Base-by-base conservation (phyloP, 1,140 invertebrate genomes). In the Drosophila funebris region DNA sequence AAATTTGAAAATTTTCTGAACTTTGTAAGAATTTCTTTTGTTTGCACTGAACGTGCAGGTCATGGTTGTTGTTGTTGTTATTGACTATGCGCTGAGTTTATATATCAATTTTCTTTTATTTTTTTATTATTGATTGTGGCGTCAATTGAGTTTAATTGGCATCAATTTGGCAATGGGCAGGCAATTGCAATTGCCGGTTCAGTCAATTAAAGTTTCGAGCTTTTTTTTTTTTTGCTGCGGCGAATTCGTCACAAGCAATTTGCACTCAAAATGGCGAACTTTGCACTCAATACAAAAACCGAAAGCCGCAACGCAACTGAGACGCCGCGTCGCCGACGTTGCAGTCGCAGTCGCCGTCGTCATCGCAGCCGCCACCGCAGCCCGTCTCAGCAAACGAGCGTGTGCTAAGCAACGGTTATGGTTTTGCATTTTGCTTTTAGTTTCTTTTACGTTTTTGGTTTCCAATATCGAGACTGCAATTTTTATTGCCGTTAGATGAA, bases 61-160 rank as follows among this genome's bases (percentile, higher is more conserved):
- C 69, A 73, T 67, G 69, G 54, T 60, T 56, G 24, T 63, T 70
- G 58, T 56, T 52, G 14, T 46, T 64, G 13, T 61, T 68, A 39
- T 58, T 64, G 18, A 46, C 22, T 50, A 43, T 68, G 64, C 72
- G 57, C 27, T 78, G 77, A 11, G 33, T 9, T 63, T 46, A 20
- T 20, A 11, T 22, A 20, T 3, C n/a, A 24, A n/a, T 18, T 52
- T 48, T 64, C 53, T 66, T 63, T 44, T 11, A 8, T 48, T 50
- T 36, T 36, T 39, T 63, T 53, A 20, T 41, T 69, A 69, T 71
- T 56, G 68, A 71, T 20, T 39, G 18, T 36, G 66, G 53, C 39
- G 50, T 53, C 81, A 84, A 84, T 84, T 84, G 78, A 87, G 61
- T 69, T 71, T 64, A 77, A 84, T 87, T 76, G 69, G 36, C 61